Evolutionary conservation across 2,797 vertebrate genomes (phyloP).

Genomic region (Coilia nasus): DNA sequence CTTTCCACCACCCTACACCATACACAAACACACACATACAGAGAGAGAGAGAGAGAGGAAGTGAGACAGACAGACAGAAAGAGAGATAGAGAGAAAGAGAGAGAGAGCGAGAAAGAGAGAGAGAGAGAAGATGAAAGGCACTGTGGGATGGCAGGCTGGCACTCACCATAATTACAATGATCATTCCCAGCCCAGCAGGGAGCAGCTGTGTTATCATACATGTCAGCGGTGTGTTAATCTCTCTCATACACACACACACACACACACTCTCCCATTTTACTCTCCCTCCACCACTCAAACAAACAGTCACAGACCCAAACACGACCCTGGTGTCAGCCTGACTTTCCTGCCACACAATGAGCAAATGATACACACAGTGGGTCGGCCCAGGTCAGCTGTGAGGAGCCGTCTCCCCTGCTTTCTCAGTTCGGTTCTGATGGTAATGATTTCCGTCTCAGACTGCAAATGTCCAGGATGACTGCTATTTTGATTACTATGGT

Average conservation of each 20-base stretch:
- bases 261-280: neutral
- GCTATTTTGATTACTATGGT: slow-evolving; percentile 56
- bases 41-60: slow-evolving; percentile 32
- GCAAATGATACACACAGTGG: slow-evolving; percentile 45
- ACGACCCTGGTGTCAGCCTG: neutral
- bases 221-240: slow-evolving; percentile 60
- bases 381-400: slow-evolving; percentile 68
- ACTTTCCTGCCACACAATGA: slow-evolving; percentile 24
- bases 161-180: slow-evolving; percentile 61
- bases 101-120: neutral
- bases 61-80: neutral
- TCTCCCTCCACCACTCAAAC: neutral
- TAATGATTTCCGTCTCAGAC: slow-evolving; percentile 73
- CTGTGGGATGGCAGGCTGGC: slow-evolving; percentile 46
- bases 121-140: neutral
- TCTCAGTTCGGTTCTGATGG: slow-evolving; percentile 65
- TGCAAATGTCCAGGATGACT: slow-evolving; percentile 57
- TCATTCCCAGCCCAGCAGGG: slow-evolving; percentile 59
- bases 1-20: slow-evolving; percentile 5
- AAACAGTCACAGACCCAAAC: slow-evolving; percentile 11
- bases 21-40: slow-evolving; percentile 4
- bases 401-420: slow-evolving; percentile 44
- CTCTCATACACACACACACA: slow-evolving; percentile 51
- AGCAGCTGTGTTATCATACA: slow-evolving; percentile 74
- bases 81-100: neutral